phyloP scores from a whole-genome alignment of 1,140 invertebrate species.

The Charaxes varanes region DNA sequence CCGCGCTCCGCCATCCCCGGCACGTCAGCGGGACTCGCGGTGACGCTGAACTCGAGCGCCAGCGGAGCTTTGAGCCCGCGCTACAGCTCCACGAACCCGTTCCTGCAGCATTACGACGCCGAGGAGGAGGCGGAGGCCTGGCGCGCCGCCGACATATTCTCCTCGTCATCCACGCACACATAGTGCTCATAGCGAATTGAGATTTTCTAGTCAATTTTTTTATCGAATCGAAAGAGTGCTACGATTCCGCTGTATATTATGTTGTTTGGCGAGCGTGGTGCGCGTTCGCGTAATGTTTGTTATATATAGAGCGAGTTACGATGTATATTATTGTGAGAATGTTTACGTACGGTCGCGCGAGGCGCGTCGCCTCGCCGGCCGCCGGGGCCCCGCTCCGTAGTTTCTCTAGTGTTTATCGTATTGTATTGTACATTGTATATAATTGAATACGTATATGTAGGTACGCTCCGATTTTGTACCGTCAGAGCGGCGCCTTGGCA shows the following conservation, averaged over 20 bases:
- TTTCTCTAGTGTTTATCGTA: slow-evolving; percentile 53
- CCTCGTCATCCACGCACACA: slow-evolving; percentile 59
- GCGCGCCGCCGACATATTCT: slow-evolving; percentile 65
- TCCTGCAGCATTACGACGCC: slow-evolving; percentile 75
- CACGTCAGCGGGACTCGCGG: slow-evolving; percentile 75
- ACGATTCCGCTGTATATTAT: slow-evolving; percentile 70
- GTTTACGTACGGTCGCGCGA: slow-evolving; percentile 58
- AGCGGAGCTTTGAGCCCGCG: slow-evolving; percentile 58
- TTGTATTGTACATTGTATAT: slow-evolving; percentile 71
- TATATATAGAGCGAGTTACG: slow-evolving; percentile 69
- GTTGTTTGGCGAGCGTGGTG: slow-evolving; percentile 63
- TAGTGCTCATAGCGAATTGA: slow-evolving; percentile 68
- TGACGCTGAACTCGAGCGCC: slow-evolving; percentile 70
- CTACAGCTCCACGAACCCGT: slow-evolving; percentile 76
- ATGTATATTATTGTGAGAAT: slow-evolving; percentile 70
- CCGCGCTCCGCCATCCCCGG: slow-evolving; percentile 71
- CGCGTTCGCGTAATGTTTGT: slow-evolving; percentile 63
- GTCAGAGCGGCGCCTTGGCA: slow-evolving; percentile 40
- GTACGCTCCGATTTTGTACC: slow-evolving; percentile 62
- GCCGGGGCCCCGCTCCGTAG: slow-evolving; percentile 49
- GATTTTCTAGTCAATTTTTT: slow-evolving; percentile 73
- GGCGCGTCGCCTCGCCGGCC: slow-evolving; percentile 39
- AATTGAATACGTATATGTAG: slow-evolving; percentile 59
- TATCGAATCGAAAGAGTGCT: slow-evolving; percentile 68
- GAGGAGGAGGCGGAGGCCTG: slow-evolving; percentile 66